Base-by-base conservation (phyloP, 1,140 invertebrate genomes). In the Lasioglossum albipes region DNA sequence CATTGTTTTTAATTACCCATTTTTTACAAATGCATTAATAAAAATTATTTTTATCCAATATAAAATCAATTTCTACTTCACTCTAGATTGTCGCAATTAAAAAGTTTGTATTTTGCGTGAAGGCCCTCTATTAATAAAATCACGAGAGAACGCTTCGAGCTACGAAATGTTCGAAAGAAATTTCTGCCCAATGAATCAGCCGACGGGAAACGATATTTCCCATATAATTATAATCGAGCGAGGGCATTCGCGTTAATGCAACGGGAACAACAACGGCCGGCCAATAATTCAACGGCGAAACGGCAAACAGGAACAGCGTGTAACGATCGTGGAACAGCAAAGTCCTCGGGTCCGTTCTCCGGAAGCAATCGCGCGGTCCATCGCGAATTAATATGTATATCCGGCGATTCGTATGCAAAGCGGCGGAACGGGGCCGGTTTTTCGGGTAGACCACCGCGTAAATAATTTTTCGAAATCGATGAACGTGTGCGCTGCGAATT, bases 381-480 rank as follows among this genome's bases (percentile, higher is more conserved):
- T 20, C 59, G 42, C 18, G 59, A 74, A 65, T 31, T 31, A 45
- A 36, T 65, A n/a, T n/a, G 41, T 18, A 16, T 62, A 62, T 45
- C 41, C 65, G 41, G 66, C 7, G n/a, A 68, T 68, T 68, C n/a
- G 42, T 49, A 68, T 49, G 66, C 41, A 49, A 45, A 68, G 10
- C 66, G 42, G 22, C 42, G 12, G 42, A 49, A 52, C 42, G 42
- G 42, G n/a, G 12, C 16, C 31, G 31, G 27, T 68, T 68, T 68
- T 49, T 68, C 66, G 66, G n/a, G 42, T n/a, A 27, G 66, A 68
- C 41, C 20, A n/a, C 6, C 64, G 66, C 12, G 66, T 68, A 68
- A 68, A 68, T 68, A 68, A 68, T 68, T 68, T 68, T 49, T 68
- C 66, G n/a, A 54, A 66, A 75, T 75, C 73, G 16, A 66, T 54